Evolutionary conservation across 2,888 invertebrate species (phyloP).

Genomic region (Argyresthia albistria): DNA sequence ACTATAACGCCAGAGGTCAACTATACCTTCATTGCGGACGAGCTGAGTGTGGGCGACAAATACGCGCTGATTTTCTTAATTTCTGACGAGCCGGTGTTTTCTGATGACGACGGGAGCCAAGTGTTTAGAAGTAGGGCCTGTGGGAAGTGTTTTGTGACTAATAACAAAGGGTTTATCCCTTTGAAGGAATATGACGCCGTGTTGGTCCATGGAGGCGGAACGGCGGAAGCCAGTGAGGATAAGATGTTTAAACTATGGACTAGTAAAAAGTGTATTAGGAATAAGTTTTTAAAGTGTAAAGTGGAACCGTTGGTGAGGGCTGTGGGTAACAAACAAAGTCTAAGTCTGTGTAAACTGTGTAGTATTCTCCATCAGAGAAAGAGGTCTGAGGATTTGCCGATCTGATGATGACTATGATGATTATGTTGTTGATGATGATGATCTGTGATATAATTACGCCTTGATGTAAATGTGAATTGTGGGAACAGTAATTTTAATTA

Average conservation of each 20-base stretch:
- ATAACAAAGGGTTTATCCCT: slow-evolving; percentile 40
- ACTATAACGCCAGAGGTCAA: slow-evolving; percentile 21
- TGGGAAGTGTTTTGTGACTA: slow-evolving; percentile 38
- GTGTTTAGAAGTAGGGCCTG: slow-evolving; percentile 29
- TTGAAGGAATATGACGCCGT: slow-evolving; percentile 39
- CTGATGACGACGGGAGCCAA: slow-evolving; percentile 32
- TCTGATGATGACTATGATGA: not conserved
- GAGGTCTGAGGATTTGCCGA: not conserved
- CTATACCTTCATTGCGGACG: slow-evolving; percentile 29
- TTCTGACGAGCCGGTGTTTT: slow-evolving; percentile 20
- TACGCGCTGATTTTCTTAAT: slow-evolving; percentile 33
- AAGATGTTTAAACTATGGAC: slow-evolving; percentile 17
- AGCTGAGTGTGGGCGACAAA: slow-evolving; percentile 30
- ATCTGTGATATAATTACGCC: not conserved
- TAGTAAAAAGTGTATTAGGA: slow-evolving; percentile 22
- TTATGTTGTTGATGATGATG: too few relatives aligned
- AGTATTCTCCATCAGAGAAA: not conserved
- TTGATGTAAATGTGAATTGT: not conserved
- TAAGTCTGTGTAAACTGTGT: slow-evolving; percentile 27
- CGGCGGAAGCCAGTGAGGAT: not conserved
- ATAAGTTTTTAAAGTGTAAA: slow-evolving; percentile 25
- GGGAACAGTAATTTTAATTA: not conserved
- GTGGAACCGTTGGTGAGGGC: slow-evolving; percentile 29
- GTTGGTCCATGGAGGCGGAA: slow-evolving; percentile 17
- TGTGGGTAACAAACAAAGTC: slow-evolving; percentile 17